A percentile compares a stretch with the other conserved stretches of the same genome.
These are phyloP conservation scores for Tachypleus tridentatus DNA, from an alignment of 1,140 invertebrate genomes.

Conservation along the genomic window DNA sequence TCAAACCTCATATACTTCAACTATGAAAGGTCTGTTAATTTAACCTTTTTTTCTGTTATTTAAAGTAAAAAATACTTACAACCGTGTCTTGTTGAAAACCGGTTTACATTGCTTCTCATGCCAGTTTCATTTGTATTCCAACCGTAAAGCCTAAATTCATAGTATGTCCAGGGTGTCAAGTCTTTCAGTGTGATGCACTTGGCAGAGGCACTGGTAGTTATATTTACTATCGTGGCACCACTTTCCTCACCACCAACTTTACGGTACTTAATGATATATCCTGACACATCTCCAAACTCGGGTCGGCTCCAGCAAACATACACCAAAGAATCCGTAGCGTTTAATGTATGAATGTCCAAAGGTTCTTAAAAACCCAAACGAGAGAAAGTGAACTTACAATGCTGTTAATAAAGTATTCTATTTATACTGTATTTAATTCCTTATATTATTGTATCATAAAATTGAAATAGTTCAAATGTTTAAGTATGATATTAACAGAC, in stretches of 20 bases:
- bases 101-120: constrained; percentile 8
- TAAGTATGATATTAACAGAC: too few species aligned
- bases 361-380: background rate
- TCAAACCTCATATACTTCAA: too few species aligned
- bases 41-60: too few species aligned
- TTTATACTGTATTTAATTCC: too few species aligned
- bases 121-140: constrained; percentile 22
- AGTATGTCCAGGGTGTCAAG: constrained; percentile 19
- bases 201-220: constrained; percentile 11
- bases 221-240: constrained; percentile 3
- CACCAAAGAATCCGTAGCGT: background rate
- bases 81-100: too few species aligned
- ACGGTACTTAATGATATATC: background rate
- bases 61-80: too few species aligned
- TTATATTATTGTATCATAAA: too few species aligned
- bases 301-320: background rate
- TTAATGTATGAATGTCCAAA: background rate
- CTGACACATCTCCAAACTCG: background rate
- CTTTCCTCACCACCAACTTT: background rate
- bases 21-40: too few species aligned
- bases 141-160: constrained; percentile 19
- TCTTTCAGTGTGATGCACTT: constrained; percentile 12
- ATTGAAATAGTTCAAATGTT: too few species aligned
- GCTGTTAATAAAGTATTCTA: too few species aligned
- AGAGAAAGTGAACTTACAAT: too few species aligned